Base-by-base conservation (phyloP, 1,140 invertebrate genomes). In the Eriosoma lanigerum region DNA sequence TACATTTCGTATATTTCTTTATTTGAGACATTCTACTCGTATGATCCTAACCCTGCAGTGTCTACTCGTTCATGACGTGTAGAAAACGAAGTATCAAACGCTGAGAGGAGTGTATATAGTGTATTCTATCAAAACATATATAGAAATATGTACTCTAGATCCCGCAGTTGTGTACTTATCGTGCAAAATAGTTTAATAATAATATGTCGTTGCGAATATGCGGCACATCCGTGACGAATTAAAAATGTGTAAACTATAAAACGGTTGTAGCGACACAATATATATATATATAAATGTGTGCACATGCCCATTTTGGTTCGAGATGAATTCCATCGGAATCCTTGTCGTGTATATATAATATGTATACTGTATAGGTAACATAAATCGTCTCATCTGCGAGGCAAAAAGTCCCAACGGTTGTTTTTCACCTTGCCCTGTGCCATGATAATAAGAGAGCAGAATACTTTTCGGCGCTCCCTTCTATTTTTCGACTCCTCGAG, bases 341-440 rank as follows among this genome's bases (percentile, higher is more conserved):
- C 8, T 3, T 8, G 32, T 38, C 3, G 32, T 38, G 8, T 8
- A 8, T 38, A 38, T 38, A 38, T 38, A 38, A 38, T 38, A 38
- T 38, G 8, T 38, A 38, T 38, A 38, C 3, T 72, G 24, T 72
- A 52, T 48, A 52, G 13, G 68, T 72, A 48, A 32, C 24, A 60
- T 78, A 78, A 78, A 78, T 78, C 75, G 56, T 48, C 70, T 29
- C 46, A 26, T 58, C 54, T 58, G 13, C 17, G 4, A 68, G 44
- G 24, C 3, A 15, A 50, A 19, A 50, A 58, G 56, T 78, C 75
- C 56, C 56, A 78, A 78, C 75, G 75, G 75, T 56, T 38, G 75
- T 78, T 78, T 78, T 78, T 78, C 75, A 78, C 75, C 75, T 62
- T 78, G 75, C 44, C 68, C 46, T 21, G 21, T 15, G 15, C 21